Evolutionary conservation across 1,140 invertebrate genomes (phyloP).

Genomic region (Magallana gigas): DNA sequence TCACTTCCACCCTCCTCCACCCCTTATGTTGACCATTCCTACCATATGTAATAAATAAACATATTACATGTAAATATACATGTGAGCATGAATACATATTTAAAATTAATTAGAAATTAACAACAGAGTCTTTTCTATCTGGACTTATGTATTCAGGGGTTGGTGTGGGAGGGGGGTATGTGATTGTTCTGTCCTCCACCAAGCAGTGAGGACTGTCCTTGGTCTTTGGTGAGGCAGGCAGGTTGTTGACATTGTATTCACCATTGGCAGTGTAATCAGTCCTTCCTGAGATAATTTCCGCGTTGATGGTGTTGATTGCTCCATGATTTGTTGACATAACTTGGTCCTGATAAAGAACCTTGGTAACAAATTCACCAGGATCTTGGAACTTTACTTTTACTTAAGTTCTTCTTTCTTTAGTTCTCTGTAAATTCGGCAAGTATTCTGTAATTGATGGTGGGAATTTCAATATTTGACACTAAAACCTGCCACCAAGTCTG

Average conservation of each 20-base stretch:
- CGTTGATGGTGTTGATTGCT: slow-evolving; percentile 21
- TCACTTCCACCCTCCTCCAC: too few species aligned
- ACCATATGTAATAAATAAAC: too few species aligned
- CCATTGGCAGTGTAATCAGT: not conserved
- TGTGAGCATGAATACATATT: too few species aligned
- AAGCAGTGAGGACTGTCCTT: too few species aligned
- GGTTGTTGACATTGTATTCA: not conserved
- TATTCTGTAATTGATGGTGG: not conserved
- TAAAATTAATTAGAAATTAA: too few species aligned
- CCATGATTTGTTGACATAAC: slow-evolving; percentile 10
- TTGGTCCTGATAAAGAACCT: not conserved
- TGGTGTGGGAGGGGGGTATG: too few species aligned
- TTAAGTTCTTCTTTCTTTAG: not conserved
- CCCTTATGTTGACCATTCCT: too few species aligned
- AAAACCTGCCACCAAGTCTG: not conserved
- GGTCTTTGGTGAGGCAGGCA: too few species aligned
- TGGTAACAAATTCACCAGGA: slow-evolving; percentile 1
- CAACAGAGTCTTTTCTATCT: too few species aligned
- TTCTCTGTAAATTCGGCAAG: not conserved
- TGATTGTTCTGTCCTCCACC: too few species aligned
- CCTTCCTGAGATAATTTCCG: slow-evolving; percentile 1
- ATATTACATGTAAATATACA: too few species aligned
- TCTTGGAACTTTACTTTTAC: not conserved
- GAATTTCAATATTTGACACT: slow-evolving; percentile 19
- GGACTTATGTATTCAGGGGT: too few species aligned